These are phyloP conservation scores for Tuta absoluta DNA, from an alignment of 2,888 invertebrate species.

Conservation along the genomic window DNA sequence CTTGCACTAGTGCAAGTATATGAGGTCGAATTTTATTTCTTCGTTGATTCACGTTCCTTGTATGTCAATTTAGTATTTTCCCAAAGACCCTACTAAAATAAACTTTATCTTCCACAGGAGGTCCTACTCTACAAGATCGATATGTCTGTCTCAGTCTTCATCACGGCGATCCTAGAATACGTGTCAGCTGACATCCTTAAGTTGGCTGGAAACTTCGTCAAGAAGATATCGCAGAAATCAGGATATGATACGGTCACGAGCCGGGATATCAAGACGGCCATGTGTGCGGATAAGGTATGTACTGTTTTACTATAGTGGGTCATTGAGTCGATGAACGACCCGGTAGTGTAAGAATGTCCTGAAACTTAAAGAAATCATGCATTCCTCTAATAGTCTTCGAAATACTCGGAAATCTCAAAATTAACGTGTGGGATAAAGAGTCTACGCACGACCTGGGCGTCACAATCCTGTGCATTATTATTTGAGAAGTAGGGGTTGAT, in stretches of 20 bases:
- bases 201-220: constrained; percentile 98
- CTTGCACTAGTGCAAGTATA: too few species aligned
- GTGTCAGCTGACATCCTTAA: constrained; percentile 97
- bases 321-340: not conserved
- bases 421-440: constrained; percentile 57
- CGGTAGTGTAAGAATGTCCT: not conserved
- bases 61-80: too few species aligned
- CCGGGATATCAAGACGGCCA: constrained; percentile 97
- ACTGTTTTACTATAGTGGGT: not conserved
- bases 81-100: too few species aligned
- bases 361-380: too few species aligned
- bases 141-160: constrained; percentile 92
- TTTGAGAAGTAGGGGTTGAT: too few species aligned
- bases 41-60: too few species aligned
- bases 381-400: too few species aligned
- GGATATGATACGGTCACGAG: constrained; percentile 87
- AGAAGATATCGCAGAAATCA: constrained; percentile 92
- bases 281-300: constrained; percentile 97
- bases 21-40: too few species aligned
- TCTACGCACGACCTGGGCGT: too few species aligned
- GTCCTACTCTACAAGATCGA: constrained; percentile 93
- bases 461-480: too few species aligned
- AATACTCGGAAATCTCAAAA: constrained; percentile 75
- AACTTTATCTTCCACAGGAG: constrained; percentile 80
- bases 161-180: constrained; percentile 96